Evolutionary conservation across 2,797 vertebrate genomes (phyloP).

Genomic region (Lagocephalus sceleratus): DNA sequence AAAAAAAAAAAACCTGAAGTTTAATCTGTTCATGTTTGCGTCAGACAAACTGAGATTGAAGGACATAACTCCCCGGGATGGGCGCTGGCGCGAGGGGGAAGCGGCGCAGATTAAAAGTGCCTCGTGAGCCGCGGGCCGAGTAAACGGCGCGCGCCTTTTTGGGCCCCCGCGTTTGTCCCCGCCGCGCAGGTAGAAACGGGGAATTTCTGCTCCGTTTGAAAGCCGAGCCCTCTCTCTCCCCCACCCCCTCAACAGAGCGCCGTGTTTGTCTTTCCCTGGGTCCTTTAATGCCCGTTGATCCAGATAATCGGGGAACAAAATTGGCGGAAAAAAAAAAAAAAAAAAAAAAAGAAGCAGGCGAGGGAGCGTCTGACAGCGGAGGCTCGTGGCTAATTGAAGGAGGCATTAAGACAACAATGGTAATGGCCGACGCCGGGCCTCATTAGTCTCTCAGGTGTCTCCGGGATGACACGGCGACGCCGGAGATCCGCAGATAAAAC

Average conservation of each 20-base stretch:
- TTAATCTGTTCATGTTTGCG: not conserved
- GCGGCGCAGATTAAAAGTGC: constrained; percentile 60
- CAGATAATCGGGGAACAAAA: constrained; percentile 69
- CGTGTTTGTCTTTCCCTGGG: constrained; percentile 61
- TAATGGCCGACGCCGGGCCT: constrained; percentile 48
- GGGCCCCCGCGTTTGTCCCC: constrained; percentile 57
- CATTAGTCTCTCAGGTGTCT: constrained; percentile 55
- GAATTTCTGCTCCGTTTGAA: constrained; percentile 61
- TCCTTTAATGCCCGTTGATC: constrained; percentile 73
- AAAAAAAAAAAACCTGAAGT: too few relatives aligned
- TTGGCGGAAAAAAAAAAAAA: constrained; percentile 60
- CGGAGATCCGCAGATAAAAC: constrained; percentile 51
- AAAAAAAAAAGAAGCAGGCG: too few relatives aligned
- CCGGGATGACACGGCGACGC: constrained; percentile 45
- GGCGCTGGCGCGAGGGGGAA: constrained; percentile 19
- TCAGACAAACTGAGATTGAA: constrained; percentile 8
- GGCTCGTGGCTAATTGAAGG: constrained; percentile 68
- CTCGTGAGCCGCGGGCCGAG: constrained; percentile 60
- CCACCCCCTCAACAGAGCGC: constrained; percentile 30
- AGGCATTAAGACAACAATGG: constrained; percentile 70
- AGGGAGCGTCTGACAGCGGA: constrained; percentile 62
- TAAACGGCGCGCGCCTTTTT: constrained; percentile 67
- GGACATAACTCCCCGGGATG: constrained; percentile 33
- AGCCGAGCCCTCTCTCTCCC: constrained; percentile 32
- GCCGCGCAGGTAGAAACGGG: constrained; percentile 58